phyloP scores from a whole-genome alignment of 2,888 invertebrate species.

The Achlya flavicornis region DNA sequence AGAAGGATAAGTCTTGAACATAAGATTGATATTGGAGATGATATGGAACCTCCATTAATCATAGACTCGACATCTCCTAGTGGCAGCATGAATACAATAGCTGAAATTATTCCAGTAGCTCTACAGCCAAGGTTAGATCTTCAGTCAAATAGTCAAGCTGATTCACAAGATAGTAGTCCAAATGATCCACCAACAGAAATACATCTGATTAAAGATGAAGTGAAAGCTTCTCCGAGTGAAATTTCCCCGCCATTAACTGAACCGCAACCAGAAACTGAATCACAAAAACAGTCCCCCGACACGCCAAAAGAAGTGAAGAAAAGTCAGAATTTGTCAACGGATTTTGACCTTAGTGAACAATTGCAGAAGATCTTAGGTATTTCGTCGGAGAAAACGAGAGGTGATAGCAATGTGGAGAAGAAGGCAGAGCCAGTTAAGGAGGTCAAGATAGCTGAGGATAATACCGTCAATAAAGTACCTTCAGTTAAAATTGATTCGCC shows the following conservation, averaged over 20 bases:
- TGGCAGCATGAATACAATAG: conserved; percentile 76
- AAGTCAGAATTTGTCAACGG: conserved; percentile 79
- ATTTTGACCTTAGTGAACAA: conserved; percentile 79
- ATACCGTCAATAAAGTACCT: conserved; percentile 61
- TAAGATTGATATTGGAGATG: conserved; percentile 79
- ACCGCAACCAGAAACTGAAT: conserved; percentile 55
- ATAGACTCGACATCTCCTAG: conserved; percentile 75
- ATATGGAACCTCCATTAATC: conserved; percentile 78
- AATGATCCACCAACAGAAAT: conserved; percentile 79
- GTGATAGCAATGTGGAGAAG: conserved; percentile 61
- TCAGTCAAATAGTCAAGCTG: conserved; percentile 60
- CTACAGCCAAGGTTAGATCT: conserved; percentile 69
- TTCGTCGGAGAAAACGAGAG: conserved; percentile 74
- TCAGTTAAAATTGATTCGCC: conserved; percentile 81
- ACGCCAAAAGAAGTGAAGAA: conserved; percentile 77
- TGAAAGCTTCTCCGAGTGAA: conserved; percentile 76
- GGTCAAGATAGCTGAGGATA: conserved; percentile 72
- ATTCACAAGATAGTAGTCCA: conserved; percentile 73
- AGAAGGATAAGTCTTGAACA: conserved; percentile 77
- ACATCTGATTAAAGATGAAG: conserved; percentile 66
- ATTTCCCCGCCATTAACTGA: conserved; percentile 76
- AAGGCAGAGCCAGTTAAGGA: conserved; percentile 68
- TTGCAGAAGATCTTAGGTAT: conserved; percentile 80
- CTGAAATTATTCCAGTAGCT: conserved; percentile 74
- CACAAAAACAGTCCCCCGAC: conserved; percentile 74